Conservation (phyloP, 1,140 invertebrate species). For the Lepidurus apus region DNA sequence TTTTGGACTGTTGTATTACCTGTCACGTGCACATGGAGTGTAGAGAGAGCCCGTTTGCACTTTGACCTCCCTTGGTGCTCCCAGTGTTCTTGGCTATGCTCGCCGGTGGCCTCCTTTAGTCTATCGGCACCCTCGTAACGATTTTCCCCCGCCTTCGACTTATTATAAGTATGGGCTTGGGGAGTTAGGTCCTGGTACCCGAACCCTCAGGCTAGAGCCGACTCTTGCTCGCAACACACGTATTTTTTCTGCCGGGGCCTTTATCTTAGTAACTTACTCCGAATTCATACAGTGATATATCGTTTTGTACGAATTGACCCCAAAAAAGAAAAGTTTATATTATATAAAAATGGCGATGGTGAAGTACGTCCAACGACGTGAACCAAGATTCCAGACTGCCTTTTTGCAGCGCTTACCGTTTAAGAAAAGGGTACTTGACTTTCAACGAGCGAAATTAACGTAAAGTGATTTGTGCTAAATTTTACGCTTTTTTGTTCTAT, state of each 20-base stretch:
- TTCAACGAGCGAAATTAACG: background rate
- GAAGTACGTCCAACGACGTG: background rate
- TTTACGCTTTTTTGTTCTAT: background rate
- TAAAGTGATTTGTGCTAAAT: background rate
- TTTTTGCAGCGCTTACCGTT: background rate
- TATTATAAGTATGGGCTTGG: background rate
- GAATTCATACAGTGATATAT: background rate
- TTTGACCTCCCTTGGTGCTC: background rate
- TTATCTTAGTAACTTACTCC: background rate
- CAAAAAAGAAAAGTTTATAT: background rate
- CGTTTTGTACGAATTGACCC: too few species aligned
- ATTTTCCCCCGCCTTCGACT: background rate
- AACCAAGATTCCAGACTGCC: background rate
- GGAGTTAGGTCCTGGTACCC: background rate
- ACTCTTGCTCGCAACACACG: background rate
- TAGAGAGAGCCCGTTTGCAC: constrained; percentile 9
- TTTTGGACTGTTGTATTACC: constrained; percentile 19
- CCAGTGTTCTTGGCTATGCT: background rate
- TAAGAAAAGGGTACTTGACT: background rate
- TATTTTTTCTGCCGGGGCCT: background rate
- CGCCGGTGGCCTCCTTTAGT: constrained; percentile 1
- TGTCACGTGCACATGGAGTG: constrained; percentile 7
- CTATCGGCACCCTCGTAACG: background rate
- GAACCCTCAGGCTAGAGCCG: background rate
- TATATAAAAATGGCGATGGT: background rate